Evolutionary conservation across 37 sponge, comb jelly and placozoan genomes (phyloP).

Genomic region (Halichondria panicea): DNA sequence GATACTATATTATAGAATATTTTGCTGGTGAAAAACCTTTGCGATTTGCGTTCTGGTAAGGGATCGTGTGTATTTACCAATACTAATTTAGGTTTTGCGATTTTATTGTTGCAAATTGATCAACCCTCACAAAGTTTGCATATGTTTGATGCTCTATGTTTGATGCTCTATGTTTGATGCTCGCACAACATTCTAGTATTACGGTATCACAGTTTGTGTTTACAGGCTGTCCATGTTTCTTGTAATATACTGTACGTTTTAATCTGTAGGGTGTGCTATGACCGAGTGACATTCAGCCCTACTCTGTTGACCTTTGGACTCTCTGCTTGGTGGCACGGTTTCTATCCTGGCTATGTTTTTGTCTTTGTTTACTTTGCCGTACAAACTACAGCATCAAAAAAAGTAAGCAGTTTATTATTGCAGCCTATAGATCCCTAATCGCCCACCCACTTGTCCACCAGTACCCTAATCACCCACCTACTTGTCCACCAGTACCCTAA

Average conservation of each 20-base stretch:
- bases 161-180: no score
- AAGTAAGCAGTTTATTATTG: slow-evolving; percentile 47
- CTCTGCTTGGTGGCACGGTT: slow-evolving; percentile 83
- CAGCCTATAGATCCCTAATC: neutral
- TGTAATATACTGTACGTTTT: neutral
- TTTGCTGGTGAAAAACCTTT: no score
- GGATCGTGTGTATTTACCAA: no score
- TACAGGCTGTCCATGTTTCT: no score
- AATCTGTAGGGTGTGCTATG: slow-evolving; percentile 26
- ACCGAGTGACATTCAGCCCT: slow-evolving; percentile 24
- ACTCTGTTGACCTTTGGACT: slow-evolving; percentile 47
- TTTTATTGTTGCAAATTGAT: no score
- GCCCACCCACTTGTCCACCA: neutral
- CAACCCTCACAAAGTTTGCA: no score
- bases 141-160: no score
- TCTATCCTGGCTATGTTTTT: slow-evolving; percentile 75
- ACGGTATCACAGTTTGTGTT: no score
- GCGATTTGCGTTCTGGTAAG: no score
- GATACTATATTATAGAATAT: slow-evolving; percentile 63
- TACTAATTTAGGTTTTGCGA: no score
- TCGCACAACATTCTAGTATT: no score
- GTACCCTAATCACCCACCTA: neutral
- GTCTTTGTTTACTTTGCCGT: slow-evolving; percentile 46
- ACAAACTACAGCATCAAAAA: slow-evolving; percentile 39
- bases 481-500: neutral